These are phyloP conservation scores for Platichthys flesus DNA, from an alignment of 2,113 vertebrate genomes.

Conservation along the genomic window DNA sequence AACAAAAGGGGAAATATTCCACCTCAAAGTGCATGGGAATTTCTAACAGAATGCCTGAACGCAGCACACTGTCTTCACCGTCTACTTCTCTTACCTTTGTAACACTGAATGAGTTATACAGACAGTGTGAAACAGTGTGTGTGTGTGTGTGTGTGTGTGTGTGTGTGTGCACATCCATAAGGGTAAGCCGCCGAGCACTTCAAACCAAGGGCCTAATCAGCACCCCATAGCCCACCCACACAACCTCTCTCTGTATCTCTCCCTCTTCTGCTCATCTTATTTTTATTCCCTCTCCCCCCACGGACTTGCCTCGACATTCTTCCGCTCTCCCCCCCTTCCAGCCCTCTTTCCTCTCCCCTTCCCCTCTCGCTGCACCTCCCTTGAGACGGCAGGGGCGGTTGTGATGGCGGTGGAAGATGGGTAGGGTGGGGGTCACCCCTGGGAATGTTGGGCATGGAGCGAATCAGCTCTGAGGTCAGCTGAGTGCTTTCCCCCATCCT, in stretches of 20 bases:
- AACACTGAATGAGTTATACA: conserved; percentile 57
- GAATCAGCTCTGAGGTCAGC: conserved; percentile 61
- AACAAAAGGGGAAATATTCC: conserved; percentile 74
- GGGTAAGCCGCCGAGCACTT: conserved; percentile 68
- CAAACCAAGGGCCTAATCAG: conserved; percentile 79
- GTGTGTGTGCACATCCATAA: conserved; percentile 31
- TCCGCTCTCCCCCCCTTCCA: conserved; percentile 11
- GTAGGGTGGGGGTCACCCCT: conserved; percentile 6
- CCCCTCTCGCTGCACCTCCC: conserved; percentile 36
- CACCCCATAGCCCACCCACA: conserved; percentile 75
- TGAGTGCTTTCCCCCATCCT: conserved; percentile 31
- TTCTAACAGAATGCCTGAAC: conserved; percentile 77
- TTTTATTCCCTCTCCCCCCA: conserved; percentile 47
- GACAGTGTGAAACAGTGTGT: conserved; percentile 38
- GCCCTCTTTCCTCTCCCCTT: not conserved
- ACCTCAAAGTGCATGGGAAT: conserved; percentile 65
- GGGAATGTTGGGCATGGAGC: conserved; percentile 42
- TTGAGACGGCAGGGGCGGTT: conserved; percentile 26
- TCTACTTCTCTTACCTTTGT: conserved; percentile 66
- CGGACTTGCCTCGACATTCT: conserved; percentile 36
- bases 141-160: conserved; percentile 15
- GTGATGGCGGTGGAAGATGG: not conserved
- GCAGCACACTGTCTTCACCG: conserved; percentile 55
- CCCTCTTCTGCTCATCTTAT: conserved; percentile 53
- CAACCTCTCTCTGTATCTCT: conserved; percentile 56